Evolutionary conservation across 2,113 vertebrate species (phyloP), one percentile per base, ranked within the genome.

Genomic region (Pelusios castaneus): DNA sequence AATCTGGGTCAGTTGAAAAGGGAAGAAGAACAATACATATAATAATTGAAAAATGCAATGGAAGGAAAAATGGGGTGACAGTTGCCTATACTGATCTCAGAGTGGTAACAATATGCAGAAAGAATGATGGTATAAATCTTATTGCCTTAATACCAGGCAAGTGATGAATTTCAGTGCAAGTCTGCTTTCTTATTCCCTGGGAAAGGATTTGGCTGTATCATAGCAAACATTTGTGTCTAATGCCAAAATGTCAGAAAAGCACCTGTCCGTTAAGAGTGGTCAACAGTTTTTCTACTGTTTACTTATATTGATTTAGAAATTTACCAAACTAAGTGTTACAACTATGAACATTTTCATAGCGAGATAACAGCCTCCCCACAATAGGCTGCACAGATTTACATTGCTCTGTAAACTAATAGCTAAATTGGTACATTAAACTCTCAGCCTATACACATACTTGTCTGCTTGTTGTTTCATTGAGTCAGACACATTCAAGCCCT

Each of bases 21-120:
- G 34, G 7, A 94, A 95, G 92, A 78, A 89, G 95, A 51, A 54
- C 52, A 82, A 41, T 82, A 75, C 91, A 52, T 96, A 84, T 54
- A 94, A 45, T 54, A 93, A 75, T 89, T 94, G 51, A 78, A 88
- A 89, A 88, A 93, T 88, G 70, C 19, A 70, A 76, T 92, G 83
- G 92, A 95, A 96, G 89, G 95, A 85, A 86, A 90, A 52, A 52
- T 52, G 51, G 51, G 13, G 49, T 10, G 9, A 49, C 8, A 49
- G 13, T 13, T 52, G 51, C 16, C 51, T 14, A 52, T 52, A 52
- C 17, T 52, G 51, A 14, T 52, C 51, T 17, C 51, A 52, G 12
- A 14, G 13, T 52, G 51, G 51, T 14, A 95, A 29, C 41, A 88
- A 75, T 88, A 94, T 58, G 49, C 87, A 88, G 87, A 67, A 93